Evolutionary conservation across 1,140 invertebrate genomes (phyloP).

Genomic region (Drepana arcuata): DNA sequence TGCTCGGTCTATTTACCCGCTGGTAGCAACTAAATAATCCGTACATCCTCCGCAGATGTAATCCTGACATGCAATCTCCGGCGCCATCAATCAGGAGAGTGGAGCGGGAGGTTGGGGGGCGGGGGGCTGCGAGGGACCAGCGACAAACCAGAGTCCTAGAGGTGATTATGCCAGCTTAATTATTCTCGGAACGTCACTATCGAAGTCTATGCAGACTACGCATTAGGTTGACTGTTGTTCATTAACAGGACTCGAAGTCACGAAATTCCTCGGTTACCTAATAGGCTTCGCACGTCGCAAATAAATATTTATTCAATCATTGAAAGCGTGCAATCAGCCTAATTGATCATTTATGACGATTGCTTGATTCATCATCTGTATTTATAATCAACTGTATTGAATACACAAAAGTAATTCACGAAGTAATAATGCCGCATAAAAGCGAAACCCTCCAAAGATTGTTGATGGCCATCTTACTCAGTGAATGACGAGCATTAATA

Average conservation of each 20-base stretch:
- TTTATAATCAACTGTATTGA: too few species aligned
- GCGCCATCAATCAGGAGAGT: constrained; percentile 53
- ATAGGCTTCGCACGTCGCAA: constrained; percentile 2
- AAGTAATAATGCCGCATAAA: constrained; percentile 10
- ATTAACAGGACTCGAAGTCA: neutral
- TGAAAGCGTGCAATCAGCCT: too few species aligned
- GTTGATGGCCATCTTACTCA: constrained; percentile 15
- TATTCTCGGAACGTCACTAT: constrained; percentile 19
- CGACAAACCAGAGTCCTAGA: constrained; percentile 9
- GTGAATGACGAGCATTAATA: constrained; percentile 25
- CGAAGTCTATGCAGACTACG: constrained; percentile 7
- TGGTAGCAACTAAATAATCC: constrained; percentile 55
- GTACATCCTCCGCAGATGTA: constrained; percentile 59
- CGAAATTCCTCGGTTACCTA: constrained; percentile 3
- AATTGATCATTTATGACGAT: too few species aligned
- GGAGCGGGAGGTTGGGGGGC: constrained; percentile 15
- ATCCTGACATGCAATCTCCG: constrained; percentile 66
- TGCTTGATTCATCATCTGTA: too few species aligned
- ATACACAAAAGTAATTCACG: constrained; percentile 3
- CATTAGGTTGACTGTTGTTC: constrained; percentile 2
- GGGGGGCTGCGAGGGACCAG: constrained; percentile 11
- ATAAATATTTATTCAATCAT: too few species aligned
- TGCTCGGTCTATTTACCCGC: constrained; percentile 36
- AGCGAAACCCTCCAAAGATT: constrained; percentile 7
- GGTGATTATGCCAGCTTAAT: constrained; percentile 22